Base-by-base conservation (phyloP, 1,140 invertebrate species). In the Venturia canescens region DNA sequence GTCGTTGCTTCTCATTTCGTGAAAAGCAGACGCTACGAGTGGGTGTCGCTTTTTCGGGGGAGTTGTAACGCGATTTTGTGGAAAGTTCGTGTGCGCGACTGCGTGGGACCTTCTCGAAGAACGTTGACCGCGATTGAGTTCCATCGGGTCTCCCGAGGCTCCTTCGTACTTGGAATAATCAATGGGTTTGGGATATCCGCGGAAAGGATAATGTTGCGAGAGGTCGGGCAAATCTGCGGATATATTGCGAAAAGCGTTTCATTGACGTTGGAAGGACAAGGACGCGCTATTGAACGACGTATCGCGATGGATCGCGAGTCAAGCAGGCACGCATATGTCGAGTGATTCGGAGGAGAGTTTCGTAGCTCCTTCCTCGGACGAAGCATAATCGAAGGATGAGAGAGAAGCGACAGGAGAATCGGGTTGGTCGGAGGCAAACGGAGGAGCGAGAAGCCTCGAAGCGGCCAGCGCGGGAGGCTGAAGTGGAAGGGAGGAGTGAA, bases 401-500 rank as follows among this genome's bases (percentile, higher is more conserved):
- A 27, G 48, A 26, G 71, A 23, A 44, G 38, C 38, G 13, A 9
- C 38, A 44, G 38, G 7, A 72, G n/a, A 72, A 38, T 53, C 78
- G 71, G 71, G 71, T 74, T 74, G 71, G 71, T 74, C 16, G 71
- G 31, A 29, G 3, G 66, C 26, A 66, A 63, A 48, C 57, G 48
- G 38, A 67, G 81, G 86, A 86, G 86, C 85, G 84, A 84, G 38
- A 44, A 44, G 38, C 38, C 38, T 13, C 38, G 11, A 44, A 44
- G 38, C 13, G 38, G 38, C 38, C 1, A 44, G 85, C 75, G 80
- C 84, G 83, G 78, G 81, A 84, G 87, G 89, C 90, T 44, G 88
- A 90, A 87, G 89, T 85, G 86, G 63, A 77, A 88, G 85, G 88
- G 84, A 85, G 85, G 76, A 69, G 1, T 86, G 89, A 92, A 91